phyloP scores from a whole-genome alignment of 2,113 vertebrate species.

The Alexandromys fortis region DNA sequence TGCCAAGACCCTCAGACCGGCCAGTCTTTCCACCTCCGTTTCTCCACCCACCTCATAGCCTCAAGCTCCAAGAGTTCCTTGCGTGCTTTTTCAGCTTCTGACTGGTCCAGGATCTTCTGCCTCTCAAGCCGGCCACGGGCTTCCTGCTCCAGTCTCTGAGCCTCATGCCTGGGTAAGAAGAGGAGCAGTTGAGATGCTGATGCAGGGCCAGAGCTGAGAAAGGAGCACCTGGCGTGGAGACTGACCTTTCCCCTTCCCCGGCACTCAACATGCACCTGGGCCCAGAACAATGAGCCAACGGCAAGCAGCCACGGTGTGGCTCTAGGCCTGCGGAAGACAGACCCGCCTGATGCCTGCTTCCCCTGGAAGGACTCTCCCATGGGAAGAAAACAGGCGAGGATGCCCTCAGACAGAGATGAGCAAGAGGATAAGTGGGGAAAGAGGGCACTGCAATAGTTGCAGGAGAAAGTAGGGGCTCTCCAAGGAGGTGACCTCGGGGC shows the following conservation, averaged over 20 bases:
- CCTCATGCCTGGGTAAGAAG: slow-evolving; percentile 88
- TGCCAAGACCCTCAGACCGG: background rate
- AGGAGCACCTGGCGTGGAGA: background rate
- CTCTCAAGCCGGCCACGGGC: slow-evolving; percentile 92
- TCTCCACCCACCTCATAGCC: slow-evolving; percentile 88
- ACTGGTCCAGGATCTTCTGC: slow-evolving; percentile 93
- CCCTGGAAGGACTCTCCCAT: rapidly evolving
- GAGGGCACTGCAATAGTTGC: background rate
- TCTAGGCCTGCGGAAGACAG: background rate
- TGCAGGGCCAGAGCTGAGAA: background rate
- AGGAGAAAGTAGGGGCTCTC: background rate
- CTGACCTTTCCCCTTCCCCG: background rate
- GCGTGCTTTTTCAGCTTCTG: slow-evolving; percentile 89
- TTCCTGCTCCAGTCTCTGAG: slow-evolving; percentile 93
- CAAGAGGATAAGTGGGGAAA: background rate
- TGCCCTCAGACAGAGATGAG: background rate
- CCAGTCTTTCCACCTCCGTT: background rate
- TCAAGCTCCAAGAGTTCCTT: slow-evolving; percentile 93
- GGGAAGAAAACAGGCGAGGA: background rate
- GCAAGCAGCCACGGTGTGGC: rapidly evolving
- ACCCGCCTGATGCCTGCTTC: rapidly evolving
- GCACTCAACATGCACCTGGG: rapidly evolving
- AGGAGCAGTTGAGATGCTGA: background rate
- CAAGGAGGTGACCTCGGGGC: background rate
- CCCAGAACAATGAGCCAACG: background rate